Evolutionary conservation across 2,797 vertebrate genomes (phyloP).

Genomic region (Xenopus petersii): DNA sequence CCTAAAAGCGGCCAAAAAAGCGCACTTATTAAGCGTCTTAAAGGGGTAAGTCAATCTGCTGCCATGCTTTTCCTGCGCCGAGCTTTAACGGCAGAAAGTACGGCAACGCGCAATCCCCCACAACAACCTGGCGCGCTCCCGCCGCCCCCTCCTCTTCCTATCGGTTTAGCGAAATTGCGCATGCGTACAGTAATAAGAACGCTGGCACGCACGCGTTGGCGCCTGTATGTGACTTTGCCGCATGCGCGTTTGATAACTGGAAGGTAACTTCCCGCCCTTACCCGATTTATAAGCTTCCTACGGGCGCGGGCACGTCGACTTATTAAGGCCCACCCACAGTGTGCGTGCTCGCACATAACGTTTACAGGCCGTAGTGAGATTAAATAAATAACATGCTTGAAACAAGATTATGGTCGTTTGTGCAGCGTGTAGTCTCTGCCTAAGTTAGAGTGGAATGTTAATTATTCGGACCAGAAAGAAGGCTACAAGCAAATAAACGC

Average conservation of each 20-base stretch:
- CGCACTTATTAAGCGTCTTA: slow-evolving; percentile 86
- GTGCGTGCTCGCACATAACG: slow-evolving; percentile 6
- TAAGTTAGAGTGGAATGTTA: too few species aligned
- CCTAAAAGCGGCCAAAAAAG: slow-evolving; percentile 91
- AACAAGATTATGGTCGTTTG: too few species aligned
- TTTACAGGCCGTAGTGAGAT: not conserved
- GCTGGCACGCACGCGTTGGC: slow-evolving; percentile 46
- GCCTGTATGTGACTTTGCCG: slow-evolving; percentile 29
- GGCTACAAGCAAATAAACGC: too few species aligned
- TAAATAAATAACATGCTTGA: not conserved
- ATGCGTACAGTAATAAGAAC: slow-evolving; percentile 53
- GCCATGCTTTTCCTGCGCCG: slow-evolving; percentile 49
- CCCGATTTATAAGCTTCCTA: slow-evolving; percentile 11
- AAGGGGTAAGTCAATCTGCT: slow-evolving; percentile 79
- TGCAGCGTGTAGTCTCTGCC: too few species aligned
- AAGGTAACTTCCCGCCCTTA: slow-evolving; percentile 32
- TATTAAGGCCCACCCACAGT: not conserved
- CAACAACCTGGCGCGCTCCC: slow-evolving; percentile 54
- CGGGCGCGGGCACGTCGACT: slow-evolving; percentile 4
- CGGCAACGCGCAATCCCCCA: slow-evolving; percentile 57
- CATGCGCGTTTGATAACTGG: slow-evolving; percentile 15
- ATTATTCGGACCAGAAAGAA: too few species aligned
- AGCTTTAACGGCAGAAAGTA: slow-evolving; percentile 53
- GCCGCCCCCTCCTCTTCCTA: slow-evolving; percentile 64
- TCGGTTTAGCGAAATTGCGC: slow-evolving; percentile 54